These are phyloP conservation scores for Neodon shergylaensis DNA, from an alignment of 2,113 vertebrate species.

Conservation along the genomic window DNA sequence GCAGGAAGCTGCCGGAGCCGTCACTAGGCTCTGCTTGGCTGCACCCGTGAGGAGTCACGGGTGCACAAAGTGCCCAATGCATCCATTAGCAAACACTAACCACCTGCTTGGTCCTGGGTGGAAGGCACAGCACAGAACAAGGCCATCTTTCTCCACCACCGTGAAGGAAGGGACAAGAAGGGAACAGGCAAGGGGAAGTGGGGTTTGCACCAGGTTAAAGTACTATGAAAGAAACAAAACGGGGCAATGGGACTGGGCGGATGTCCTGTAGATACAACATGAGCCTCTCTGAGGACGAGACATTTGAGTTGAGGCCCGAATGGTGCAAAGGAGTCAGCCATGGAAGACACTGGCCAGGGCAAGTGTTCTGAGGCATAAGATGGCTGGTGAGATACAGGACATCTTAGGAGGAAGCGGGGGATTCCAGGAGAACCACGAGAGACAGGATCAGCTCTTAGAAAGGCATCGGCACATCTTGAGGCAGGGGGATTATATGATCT, in stretches of 20 bases:
- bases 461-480: not conserved
- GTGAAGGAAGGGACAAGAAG: not conserved
- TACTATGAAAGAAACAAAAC: not conserved
- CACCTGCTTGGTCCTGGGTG: not conserved
- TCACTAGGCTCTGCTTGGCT: not conserved
- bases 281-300: not conserved
- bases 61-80: rapidly evolving
- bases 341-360: not conserved
- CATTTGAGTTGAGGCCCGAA: not conserved
- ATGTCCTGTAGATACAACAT: not conserved
- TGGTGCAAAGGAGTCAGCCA: not conserved
- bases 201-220: not conserved
- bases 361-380: not conserved
- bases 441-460: not conserved
- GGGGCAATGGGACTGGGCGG: not conserved
- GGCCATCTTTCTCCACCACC: not conserved
- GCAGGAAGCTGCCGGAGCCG: not conserved
- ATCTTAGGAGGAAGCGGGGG: rapidly evolving
- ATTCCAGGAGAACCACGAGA: not conserved
- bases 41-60: not conserved
- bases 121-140: not conserved
- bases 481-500: slow-evolving; percentile 62
- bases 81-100: not conserved
- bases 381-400: not conserved
- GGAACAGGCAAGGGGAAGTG: not conserved